These are phyloP conservation scores for Carollia perspicillata DNA, from an alignment of 2,113 vertebrate genomes.

Conservation along the genomic window DNA sequence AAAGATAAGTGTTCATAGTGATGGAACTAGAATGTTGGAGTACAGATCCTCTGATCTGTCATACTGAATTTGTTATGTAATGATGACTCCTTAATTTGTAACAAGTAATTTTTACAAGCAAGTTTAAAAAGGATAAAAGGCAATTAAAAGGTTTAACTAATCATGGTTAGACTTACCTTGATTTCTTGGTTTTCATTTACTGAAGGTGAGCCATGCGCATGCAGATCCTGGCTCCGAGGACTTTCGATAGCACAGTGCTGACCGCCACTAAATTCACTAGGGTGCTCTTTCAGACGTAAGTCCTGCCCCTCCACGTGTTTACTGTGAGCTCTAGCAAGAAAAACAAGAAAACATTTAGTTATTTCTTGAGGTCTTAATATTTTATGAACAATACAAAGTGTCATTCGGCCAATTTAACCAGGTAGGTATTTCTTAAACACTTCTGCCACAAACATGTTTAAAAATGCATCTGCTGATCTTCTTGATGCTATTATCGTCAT, in stretches of 20 bases:
- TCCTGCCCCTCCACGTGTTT: constrained; percentile 79
- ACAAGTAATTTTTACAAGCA: neutral
- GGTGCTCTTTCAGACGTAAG: constrained; percentile 63
- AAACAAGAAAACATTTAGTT: neutral
- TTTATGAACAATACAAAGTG: neutral
- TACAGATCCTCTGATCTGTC: neutral
- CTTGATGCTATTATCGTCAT: neutral
- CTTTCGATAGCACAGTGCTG: neutral
- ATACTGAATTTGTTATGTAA: neutral
- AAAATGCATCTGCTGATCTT: neutral
- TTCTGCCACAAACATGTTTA: neutral
- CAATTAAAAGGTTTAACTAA: neutral
- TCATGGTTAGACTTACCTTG: constrained; percentile 64
- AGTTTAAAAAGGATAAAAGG: neutral
- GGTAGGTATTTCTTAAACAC: neutral
- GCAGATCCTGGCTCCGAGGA: constrained; percentile 35
- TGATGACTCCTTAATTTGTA: neutral
- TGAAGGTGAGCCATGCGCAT: constrained; percentile 52
- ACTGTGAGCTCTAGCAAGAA: constrained; percentile 78
- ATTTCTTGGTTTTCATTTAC: constrained; percentile 67
- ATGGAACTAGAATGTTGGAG: accelerated
- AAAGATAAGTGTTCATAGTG: neutral
- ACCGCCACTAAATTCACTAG: neutral
- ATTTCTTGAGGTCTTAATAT: neutral
- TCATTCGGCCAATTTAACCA: neutral